Conservation (phyloP, 1,140 invertebrate species). For the Calliphora vicina region DNA sequence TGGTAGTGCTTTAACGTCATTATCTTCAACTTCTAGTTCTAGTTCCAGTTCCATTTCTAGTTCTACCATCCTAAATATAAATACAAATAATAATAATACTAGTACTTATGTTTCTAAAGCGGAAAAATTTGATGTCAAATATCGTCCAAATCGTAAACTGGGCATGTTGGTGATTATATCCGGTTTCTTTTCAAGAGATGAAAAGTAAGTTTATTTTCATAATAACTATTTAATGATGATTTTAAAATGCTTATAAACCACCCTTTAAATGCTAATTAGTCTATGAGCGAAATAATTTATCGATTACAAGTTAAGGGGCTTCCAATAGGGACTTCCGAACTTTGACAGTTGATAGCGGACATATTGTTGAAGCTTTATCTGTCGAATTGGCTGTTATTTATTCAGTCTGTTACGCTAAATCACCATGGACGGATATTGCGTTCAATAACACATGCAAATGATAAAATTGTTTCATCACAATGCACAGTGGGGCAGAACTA, state of each 20-base stretch:
- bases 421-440: too few relatives aligned
- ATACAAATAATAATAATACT: not conserved
- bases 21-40: not conserved
- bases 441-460: too few relatives aligned
- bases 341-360: too few relatives aligned
- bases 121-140: constrained; percentile 46
- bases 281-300: too few relatives aligned
- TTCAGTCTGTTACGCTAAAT: too few relatives aligned
- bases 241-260: not conserved
- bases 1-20: not conserved
- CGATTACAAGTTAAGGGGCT: too few relatives aligned
- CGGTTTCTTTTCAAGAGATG: constrained; percentile 56
- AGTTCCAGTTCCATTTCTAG: not conserved
- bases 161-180: constrained; percentile 62
- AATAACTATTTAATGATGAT: not conserved
- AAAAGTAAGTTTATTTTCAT: constrained; percentile 47
- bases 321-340: too few relatives aligned
- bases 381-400: too few relatives aligned
- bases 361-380: too few relatives aligned
- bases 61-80: not conserved
- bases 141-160: constrained; percentile 58
- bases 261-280: not conserved
- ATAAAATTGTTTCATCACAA: too few relatives aligned
- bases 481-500: too few relatives aligned
- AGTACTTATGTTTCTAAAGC: constrained; percentile 1